Percentiles rank a stretch among this genome's conserved stretches.
Evolutionary conservation across 2,113 vertebrate genomes (phyloP).

Genomic region (Cyprinodon tularosa): DNA sequence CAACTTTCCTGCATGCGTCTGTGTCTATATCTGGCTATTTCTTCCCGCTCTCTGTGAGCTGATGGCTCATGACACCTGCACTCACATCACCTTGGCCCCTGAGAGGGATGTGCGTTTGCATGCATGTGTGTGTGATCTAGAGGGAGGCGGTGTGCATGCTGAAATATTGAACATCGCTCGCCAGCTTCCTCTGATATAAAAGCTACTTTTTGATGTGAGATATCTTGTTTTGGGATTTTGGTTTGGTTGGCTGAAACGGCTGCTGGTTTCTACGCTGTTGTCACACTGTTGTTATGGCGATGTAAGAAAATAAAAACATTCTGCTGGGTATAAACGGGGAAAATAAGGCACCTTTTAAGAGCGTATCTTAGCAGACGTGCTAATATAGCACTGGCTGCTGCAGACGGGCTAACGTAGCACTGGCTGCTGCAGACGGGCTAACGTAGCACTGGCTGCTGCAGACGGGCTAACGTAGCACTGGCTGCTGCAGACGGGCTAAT

Average conservation of each 20-base stretch:
- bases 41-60: constrained; percentile 36
- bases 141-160: constrained; percentile 16
- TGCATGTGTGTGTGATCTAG: not conserved
- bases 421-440: too few relatives aligned
- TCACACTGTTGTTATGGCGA: not conserved
- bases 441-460: too few relatives aligned
- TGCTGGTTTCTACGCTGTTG: constrained; percentile 7
- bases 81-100: constrained; percentile 58
- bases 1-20: constrained; percentile 58
- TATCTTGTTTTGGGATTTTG: not conserved
- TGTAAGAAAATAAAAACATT: not conserved
- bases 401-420: too few relatives aligned
- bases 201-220: constrained; percentile 15
- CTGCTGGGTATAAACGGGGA: not conserved
- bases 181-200: constrained; percentile 7
- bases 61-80: constrained; percentile 61
- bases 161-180: constrained; percentile 55
- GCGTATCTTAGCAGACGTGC: too few relatives aligned
- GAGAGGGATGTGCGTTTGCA: constrained; percentile 28
- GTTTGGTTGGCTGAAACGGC: not conserved
- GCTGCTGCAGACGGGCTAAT: too few relatives aligned
- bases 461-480: too few relatives aligned
- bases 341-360: not conserved
- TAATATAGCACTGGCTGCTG: too few relatives aligned
- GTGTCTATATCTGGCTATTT: constrained; percentile 50